Evolutionary conservation across 2,888 invertebrate genomes (phyloP).

Genomic region (Lasioglossum figueresi): DNA sequence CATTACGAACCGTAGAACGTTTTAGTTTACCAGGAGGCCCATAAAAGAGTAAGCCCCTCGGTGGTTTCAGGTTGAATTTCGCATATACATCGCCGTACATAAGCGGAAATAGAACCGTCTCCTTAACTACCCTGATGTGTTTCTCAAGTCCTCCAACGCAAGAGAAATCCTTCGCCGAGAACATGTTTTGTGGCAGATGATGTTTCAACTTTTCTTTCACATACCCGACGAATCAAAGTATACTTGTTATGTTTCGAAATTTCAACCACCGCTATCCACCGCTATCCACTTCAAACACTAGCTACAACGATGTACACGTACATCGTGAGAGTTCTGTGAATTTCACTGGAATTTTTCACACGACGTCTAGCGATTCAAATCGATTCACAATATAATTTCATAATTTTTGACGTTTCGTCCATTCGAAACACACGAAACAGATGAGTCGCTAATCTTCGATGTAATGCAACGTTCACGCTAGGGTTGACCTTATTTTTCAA

Average conservation of each 20-base stretch:
- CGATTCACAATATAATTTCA: constrained; percentile 76
- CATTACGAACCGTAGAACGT: constrained; percentile 51
- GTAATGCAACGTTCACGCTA: constrained; percentile 33
- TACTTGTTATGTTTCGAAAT: constrained; percentile 6
- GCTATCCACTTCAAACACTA: not conserved
- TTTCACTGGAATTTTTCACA: constrained; percentile 75
- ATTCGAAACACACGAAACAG: constrained; percentile 34
- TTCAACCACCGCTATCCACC: not conserved
- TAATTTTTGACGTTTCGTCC: constrained; percentile 69
- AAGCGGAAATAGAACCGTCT: constrained; percentile 95
- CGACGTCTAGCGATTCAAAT: constrained; percentile 51
- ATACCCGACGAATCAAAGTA: constrained; percentile 29
- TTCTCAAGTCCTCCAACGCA: constrained; percentile 92
- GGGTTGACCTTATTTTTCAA: too few species aligned
- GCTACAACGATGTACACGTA: constrained; percentile 13
- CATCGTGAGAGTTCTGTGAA: constrained; percentile 44
- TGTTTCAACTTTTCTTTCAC: constrained; percentile 28
- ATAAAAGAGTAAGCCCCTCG: constrained; percentile 94
- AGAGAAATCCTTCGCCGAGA: constrained; percentile 77
- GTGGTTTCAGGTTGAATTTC: constrained; percentile 92
- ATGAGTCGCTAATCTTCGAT: constrained; percentile 16
- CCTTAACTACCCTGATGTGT: constrained; percentile 93
- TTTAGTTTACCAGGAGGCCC: constrained; percentile 91
- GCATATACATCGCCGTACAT: constrained; percentile 95
- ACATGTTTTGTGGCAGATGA: constrained; percentile 64